These are phyloP conservation scores for Dyspetes luteomarginatus DNA, from an alignment of 2,888 invertebrate species.

Conservation along the genomic window DNA sequence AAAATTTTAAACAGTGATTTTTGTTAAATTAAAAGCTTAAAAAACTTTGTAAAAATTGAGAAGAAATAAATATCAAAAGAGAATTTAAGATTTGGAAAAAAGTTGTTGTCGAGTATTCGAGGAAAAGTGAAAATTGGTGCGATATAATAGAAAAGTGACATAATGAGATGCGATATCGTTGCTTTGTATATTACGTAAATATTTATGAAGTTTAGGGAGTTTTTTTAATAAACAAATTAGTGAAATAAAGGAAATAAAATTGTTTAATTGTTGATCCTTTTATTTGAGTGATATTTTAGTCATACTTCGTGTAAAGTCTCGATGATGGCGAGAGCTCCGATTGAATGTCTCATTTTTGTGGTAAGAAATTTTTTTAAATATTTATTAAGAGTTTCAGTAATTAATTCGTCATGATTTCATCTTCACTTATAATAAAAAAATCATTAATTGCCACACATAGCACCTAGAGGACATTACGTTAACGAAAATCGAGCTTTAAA, in stretches of 20 bases:
- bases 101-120: background rate
- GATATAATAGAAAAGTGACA: conserved; percentile 1
- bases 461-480: too few species aligned
- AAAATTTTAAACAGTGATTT: background rate
- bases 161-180: background rate
- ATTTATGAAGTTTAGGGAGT: background rate
- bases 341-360: conserved; percentile 37
- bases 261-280: conserved; percentile 5
- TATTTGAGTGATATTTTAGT: background rate
- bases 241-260: background rate
- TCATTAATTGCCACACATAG: background rate
- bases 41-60: background rate
- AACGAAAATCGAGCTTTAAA: too few species aligned
- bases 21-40: background rate
- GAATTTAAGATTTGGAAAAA: background rate
- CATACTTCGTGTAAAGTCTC: background rate
- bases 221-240: background rate
- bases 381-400: background rate
- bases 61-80: background rate
- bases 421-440: background rate
- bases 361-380: conserved; percentile 18
- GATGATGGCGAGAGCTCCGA: conserved; percentile 47
- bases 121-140: background rate
- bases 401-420: background rate
- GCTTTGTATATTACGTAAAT: conserved; percentile 37